Percentiles rank a stretch among this genome's conserved stretches.
Conservation (phyloP, 2,113 vertebrate genomes). For the Oophaga pumilio region DNA sequence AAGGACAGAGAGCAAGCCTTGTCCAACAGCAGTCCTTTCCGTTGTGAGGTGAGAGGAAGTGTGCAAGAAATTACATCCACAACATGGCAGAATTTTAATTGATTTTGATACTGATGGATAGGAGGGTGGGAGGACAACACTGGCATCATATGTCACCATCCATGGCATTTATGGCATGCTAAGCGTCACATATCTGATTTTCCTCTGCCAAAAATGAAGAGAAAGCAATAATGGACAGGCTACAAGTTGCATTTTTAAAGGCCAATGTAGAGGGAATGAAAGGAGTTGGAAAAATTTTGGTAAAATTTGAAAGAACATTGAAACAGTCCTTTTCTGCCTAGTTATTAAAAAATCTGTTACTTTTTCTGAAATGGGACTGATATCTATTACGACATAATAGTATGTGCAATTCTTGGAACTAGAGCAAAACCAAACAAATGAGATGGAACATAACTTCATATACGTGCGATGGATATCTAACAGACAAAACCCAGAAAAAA, state of each 20-base stretch:
- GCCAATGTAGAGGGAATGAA: too few species aligned
- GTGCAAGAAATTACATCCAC: slow-evolving; percentile 64
- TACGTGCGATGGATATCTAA: too few species aligned
- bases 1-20: slow-evolving; percentile 68
- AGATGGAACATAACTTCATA: too few species aligned
- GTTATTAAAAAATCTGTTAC: not conserved
- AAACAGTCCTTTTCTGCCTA: not conserved
- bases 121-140: slow-evolving; percentile 46
- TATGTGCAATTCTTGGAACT: too few species aligned
- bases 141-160: slow-evolving; percentile 58
- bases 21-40: slow-evolving; percentile 72
- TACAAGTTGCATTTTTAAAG: slow-evolving; percentile 61
- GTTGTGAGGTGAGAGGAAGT: slow-evolving; percentile 73
- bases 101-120: slow-evolving; percentile 63
- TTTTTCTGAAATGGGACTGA: not conserved
- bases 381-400: not conserved
- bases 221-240: slow-evolving; percentile 63
- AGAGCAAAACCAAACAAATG: too few species aligned
- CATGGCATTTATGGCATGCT: slow-evolving; percentile 59
- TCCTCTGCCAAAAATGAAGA: slow-evolving; percentile 64
- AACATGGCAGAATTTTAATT: slow-evolving; percentile 67
- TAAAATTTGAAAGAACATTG: not conserved
- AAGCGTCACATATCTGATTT: slow-evolving; percentile 57
- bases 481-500: too few species aligned
- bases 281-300: not conserved